These are phyloP conservation scores for Gorsachius goisagi DNA, from an alignment of 2,113 vertebrate genomes.

Conservation along the genomic window DNA sequence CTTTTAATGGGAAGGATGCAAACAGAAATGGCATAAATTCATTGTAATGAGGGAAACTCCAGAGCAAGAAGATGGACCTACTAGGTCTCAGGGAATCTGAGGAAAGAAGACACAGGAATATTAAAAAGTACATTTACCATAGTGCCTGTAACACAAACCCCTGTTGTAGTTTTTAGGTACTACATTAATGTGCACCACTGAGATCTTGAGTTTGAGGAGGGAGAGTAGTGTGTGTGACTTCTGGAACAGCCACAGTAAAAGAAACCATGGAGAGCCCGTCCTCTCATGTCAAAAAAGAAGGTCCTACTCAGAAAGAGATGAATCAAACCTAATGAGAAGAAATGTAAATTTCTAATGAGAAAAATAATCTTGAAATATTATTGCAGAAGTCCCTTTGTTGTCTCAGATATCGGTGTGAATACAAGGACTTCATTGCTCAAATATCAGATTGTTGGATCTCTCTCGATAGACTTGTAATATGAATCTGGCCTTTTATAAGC, in stretches of 20 bases:
- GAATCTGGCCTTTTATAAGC: neutral
- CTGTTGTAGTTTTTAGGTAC: neutral
- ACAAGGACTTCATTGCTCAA: neutral
- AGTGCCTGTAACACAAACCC: neutral
- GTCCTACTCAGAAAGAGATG: neutral
- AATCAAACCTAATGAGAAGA: neutral
- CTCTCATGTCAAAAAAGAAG: neutral
- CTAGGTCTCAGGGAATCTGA: neutral
- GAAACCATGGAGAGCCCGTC: neutral
- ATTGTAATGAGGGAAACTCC: neutral
- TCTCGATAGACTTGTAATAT: neutral
- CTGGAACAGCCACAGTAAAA: neutral
- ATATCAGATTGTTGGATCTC: neutral
- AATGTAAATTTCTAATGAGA: neutral
- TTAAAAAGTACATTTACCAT: neutral
- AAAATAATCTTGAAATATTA: neutral
- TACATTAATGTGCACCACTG: neutral
- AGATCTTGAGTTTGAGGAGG: neutral
- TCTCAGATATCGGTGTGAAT: neutral
- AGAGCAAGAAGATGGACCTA: neutral
- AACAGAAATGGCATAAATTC: neutral
- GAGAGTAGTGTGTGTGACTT: neutral
- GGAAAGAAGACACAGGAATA: neutral
- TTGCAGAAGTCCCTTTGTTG: neutral
- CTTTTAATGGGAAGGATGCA: neutral